Evolutionary conservation across 2,113 vertebrate genomes (phyloP).

Genomic region (Emydocephalus ijimae): DNA sequence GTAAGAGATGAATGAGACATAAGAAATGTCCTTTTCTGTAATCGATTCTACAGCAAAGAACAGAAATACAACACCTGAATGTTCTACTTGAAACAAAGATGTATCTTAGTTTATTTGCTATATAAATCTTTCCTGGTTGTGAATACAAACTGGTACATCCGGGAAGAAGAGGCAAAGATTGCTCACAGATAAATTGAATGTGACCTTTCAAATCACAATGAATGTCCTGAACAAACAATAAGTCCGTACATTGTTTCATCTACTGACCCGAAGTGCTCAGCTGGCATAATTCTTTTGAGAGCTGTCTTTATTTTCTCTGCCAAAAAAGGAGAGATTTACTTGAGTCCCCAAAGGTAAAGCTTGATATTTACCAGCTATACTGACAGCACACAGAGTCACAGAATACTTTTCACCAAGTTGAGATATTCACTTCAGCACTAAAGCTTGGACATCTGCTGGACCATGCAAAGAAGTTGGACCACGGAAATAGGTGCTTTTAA

Average conservation of each 20-base stretch:
- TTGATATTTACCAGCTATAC: background rate
- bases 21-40: background rate
- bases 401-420: background rate
- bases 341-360: background rate
- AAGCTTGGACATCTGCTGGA: background rate
- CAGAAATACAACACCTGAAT: constrained; percentile 9
- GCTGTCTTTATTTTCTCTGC: background rate
- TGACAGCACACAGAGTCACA: background rate
- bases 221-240: constrained; percentile 4
- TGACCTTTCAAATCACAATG: background rate
- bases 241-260: background rate
- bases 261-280: background rate
- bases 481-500: background rate
- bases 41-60: constrained; percentile 24
- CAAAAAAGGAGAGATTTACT: background rate
- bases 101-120: constrained; percentile 30
- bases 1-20: background rate
- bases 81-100: constrained; percentile 22
- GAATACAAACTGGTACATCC: constrained; percentile 18
- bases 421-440: background rate
- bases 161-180: constrained; percentile 28
- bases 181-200: background rate
- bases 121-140: constrained; percentile 40
- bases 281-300: background rate
- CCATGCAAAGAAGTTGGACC: background rate